Conservation (phyloP, 2,797 vertebrate genomes). For the Lates japonicus region DNA sequence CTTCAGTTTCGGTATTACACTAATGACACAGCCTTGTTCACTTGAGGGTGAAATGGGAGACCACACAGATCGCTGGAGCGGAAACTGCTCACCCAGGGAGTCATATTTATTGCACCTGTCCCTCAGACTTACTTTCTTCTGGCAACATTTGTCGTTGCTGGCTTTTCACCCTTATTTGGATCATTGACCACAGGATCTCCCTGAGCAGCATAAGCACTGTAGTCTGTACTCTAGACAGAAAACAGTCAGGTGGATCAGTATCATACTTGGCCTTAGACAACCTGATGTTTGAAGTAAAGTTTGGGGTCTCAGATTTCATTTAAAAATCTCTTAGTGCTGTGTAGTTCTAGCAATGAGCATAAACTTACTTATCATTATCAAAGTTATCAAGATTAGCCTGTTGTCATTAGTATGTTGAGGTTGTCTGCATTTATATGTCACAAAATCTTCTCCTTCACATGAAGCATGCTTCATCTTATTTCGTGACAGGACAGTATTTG, state of each 20-base stretch:
- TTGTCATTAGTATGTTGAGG: not conserved
- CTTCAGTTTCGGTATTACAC: conserved; percentile 45
- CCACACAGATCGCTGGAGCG: conserved; percentile 47
- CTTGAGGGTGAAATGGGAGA: conserved; percentile 67
- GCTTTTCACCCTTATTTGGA: conserved; percentile 63
- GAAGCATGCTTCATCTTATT: not conserved
- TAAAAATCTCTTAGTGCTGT: not conserved
- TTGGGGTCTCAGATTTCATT: not conserved
- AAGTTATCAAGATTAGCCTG: not conserved
- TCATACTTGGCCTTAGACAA: not conserved
- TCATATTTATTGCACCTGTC: conserved; percentile 47
- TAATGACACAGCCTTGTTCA: conserved; percentile 51
- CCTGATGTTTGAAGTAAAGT: conserved; percentile 7
- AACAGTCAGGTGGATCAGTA: not conserved
- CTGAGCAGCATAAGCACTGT: not conserved
- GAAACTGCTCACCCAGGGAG: conserved; percentile 37
- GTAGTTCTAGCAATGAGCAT: not conserved
- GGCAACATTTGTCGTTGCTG: conserved; percentile 29
- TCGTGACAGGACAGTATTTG: not conserved
- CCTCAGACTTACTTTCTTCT: conserved; percentile 43
- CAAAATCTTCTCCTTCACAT: not conserved
- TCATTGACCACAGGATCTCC: conserved; percentile 25
- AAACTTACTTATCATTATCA: not conserved
- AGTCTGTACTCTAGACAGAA: not conserved
- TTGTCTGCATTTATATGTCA: not conserved